Conservation (phyloP, 2,113 vertebrate species). For the Campylomormyrus numenius region DNA sequence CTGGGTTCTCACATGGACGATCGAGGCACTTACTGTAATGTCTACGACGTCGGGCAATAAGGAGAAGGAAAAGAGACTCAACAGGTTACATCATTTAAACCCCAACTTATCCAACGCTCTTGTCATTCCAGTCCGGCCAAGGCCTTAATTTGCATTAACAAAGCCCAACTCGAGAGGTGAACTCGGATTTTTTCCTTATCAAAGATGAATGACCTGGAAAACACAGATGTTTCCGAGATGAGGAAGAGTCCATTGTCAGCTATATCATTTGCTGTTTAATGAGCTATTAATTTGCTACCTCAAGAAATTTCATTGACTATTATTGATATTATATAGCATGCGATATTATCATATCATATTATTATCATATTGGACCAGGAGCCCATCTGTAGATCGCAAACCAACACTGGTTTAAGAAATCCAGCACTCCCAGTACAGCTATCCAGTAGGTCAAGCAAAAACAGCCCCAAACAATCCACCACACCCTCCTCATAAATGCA, state of each 20-base stretch:
- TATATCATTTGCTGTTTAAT: not conserved
- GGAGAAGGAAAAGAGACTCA: constrained; percentile 37
- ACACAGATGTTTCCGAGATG: not conserved
- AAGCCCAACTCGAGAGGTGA: not conserved
- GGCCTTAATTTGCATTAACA: not conserved
- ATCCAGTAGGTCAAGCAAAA: not conserved
- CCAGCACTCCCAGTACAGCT: not conserved
- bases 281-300: not conserved
- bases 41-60: constrained; percentile 27
- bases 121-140: not conserved
- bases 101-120: constrained; percentile 31
- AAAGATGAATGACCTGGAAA: not conserved
- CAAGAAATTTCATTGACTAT: not conserved
- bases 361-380: not conserved
- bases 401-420: not conserved
- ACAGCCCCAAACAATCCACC: not conserved
- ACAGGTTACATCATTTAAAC: constrained; percentile 39
- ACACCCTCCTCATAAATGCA: not conserved
- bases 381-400: not conserved
- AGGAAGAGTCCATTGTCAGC: not conserved
- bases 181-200: not conserved
- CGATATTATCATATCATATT: too few species aligned
- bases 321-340: not conserved
- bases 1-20: constrained; percentile 54
- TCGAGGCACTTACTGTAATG: constrained; percentile 57